phyloP scores from a whole-genome alignment of 1,140 invertebrate species.

The Ceratosolen fusciceps region DNA sequence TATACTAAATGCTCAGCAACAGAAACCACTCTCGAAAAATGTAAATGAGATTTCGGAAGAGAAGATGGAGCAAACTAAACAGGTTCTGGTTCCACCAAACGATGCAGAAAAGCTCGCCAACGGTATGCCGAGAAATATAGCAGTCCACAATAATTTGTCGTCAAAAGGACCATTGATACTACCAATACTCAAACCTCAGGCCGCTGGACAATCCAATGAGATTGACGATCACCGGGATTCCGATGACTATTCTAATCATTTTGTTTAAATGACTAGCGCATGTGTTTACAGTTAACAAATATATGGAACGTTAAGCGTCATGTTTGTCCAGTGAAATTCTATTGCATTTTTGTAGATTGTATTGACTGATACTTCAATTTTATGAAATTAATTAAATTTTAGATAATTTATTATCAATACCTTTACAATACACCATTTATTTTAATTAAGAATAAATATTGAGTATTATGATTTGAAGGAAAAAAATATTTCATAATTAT shows the following conservation, averaged over 20 bases:
- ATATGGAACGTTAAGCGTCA: background rate
- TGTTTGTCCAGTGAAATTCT: background rate
- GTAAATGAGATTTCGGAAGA: constrained; percentile 4
- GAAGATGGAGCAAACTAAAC: background rate
- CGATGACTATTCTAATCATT: constrained; percentile 25
- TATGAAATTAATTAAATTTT: too few species aligned
- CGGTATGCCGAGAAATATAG: background rate
- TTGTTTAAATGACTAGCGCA: constrained; percentile 1
- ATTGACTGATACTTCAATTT: background rate
- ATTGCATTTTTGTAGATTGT: background rate
- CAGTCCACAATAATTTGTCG: constrained; percentile 22
- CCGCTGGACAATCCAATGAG: background rate
- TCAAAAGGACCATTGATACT: constrained; percentile 46
- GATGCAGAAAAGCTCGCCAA: background rate
- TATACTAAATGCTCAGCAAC: constrained; percentile 36
- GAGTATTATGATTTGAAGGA: too few species aligned
- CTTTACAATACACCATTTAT: too few species aligned
- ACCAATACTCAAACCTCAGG: constrained; percentile 38
- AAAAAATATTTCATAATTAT: too few species aligned
- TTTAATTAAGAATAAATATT: too few species aligned
- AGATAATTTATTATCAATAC: too few species aligned
- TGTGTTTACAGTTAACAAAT: background rate
- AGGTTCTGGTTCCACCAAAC: constrained; percentile 37
- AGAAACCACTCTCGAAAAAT: background rate
- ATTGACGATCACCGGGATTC: constrained; percentile 4